These are phyloP conservation scores for Scaptomyza caliginosa DNA, from an alignment of 2,888 invertebrate genomes.

Conservation along the genomic window DNA sequence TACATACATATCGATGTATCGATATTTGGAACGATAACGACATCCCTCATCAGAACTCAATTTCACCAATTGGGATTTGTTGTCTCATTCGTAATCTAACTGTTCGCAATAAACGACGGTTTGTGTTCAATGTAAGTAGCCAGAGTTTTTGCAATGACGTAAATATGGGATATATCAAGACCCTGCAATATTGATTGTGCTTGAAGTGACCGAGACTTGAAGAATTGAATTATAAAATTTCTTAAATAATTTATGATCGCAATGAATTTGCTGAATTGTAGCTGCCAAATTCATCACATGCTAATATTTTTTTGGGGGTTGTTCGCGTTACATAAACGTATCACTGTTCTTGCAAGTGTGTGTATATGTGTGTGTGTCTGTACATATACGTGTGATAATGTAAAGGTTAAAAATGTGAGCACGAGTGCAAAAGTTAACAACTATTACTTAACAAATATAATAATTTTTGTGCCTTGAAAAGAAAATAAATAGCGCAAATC, in stretches of 20 bases:
- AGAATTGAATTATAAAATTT: slow-evolving; percentile 10
- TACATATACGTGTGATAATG: slow-evolving; percentile 9
- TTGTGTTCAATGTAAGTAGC: slow-evolving; percentile 82
- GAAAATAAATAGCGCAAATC: slow-evolving; percentile 32
- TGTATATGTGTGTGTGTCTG: slow-evolving; percentile 25
- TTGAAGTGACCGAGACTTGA: slow-evolving; percentile 24
- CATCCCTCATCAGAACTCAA: background rate
- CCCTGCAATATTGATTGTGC: slow-evolving; percentile 40
- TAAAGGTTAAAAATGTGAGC: slow-evolving; percentile 3
- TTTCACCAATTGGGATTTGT: slow-evolving; percentile 39
- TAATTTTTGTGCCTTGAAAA: no score
- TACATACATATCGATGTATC: slow-evolving; percentile 8
- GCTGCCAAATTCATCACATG: slow-evolving; percentile 12
- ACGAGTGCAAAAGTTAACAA: slow-evolving; percentile 35
- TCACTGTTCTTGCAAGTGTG: slow-evolving; percentile 33
- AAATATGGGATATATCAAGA: slow-evolving; percentile 44
- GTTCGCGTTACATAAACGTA: slow-evolving; percentile 72
- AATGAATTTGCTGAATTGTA: background rate
- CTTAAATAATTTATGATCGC: slow-evolving; percentile 27
- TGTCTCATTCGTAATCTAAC: slow-evolving; percentile 68
- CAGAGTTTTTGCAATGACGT: slow-evolving; percentile 63
- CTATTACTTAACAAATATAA: slow-evolving; percentile 10
- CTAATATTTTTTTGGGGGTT: slow-evolving; percentile 63
- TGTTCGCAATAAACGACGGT: slow-evolving; percentile 59
- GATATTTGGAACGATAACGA: slow-evolving; percentile 15